These are phyloP conservation scores for Nomada ferruginata DNA, from an alignment of 2,888 invertebrate genomes.

Conservation along the genomic window DNA sequence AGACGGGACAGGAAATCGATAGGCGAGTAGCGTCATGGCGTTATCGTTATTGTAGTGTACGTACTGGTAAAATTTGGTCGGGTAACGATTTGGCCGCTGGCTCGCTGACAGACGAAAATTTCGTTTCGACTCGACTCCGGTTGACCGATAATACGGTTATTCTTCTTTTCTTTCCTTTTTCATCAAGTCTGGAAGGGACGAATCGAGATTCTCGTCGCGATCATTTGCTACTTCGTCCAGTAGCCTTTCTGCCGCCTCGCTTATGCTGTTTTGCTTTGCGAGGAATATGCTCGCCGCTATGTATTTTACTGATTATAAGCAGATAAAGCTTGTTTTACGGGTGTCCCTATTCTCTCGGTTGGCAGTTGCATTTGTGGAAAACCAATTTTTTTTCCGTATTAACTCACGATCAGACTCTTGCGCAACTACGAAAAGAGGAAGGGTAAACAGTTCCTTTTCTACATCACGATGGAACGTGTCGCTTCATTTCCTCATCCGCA, in stretches of 20 bases:
- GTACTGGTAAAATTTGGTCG: constrained; percentile 37
- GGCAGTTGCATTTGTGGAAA: background rate
- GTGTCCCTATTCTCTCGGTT: background rate
- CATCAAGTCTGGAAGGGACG: background rate
- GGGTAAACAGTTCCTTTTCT: constrained; percentile 36
- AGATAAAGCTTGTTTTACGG: too few species aligned
- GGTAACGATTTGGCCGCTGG: constrained; percentile 25
- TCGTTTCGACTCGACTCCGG: constrained; percentile 35
- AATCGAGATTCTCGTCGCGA: background rate
- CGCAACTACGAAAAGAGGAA: background rate
- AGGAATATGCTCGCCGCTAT: too few species aligned
- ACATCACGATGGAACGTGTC: constrained; percentile 34
- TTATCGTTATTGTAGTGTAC: constrained; percentile 50
- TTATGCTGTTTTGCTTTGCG: too few species aligned
- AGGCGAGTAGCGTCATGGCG: constrained; percentile 21
- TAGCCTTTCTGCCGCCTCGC: background rate
- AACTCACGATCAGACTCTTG: constrained; percentile 34
- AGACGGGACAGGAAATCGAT: constrained; percentile 31
- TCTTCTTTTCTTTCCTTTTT: background rate
- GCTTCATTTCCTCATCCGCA: constrained; percentile 42
- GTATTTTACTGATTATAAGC: too few species aligned
- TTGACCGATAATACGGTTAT: constrained; percentile 29
- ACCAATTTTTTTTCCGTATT: constrained; percentile 30
- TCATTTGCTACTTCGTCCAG: constrained; percentile 9
- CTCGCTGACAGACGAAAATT: constrained; percentile 40